Evolutionary conservation across 2,888 invertebrate species (phyloP), one percentile per base, ranked within the genome.

Genomic region (Villa cingulata): DNA sequence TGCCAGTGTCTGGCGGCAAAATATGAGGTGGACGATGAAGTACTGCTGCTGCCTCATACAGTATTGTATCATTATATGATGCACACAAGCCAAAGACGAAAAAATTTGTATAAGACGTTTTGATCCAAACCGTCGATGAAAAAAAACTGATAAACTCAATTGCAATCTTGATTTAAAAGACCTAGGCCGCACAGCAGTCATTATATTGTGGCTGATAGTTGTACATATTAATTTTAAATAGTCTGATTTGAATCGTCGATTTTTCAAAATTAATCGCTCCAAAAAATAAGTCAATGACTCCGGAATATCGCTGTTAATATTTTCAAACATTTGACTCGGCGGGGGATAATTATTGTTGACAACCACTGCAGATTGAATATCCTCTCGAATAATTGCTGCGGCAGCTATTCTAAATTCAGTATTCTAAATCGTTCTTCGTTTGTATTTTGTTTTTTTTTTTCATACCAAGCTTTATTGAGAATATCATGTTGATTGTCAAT

Each of bases 231-330:
- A 40, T 40, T 40, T 19, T 6, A 40, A 19, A 20, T 18, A 15
- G 5, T 20, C 40, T 40, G 20, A 40, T 41, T 23, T 16, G 19
- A 17, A 16, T 38, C 17, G 37, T 45, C 29, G 16, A 4, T 45
- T 45, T 45, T 38, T 61, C 48, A 59, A 44, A 48, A 62, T 61
- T 0, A 61, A 54, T 57, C 40, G 37, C 17, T 61, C 51, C 44
- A 63, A 60, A 51, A 64, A 61, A 59, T 58, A 54, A 54, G 53
- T 55, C 57, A 61, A 58, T 48, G 62, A 58, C 57, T 64, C 36
- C 7, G 43, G 45, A 45, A 48, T 45, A 16, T 48, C 41, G 39
- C 38, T 34, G 36, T 45, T 38, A 36, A 48, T 37, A 48, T 50
- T 42, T 51, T n/a, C 48, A 9, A 48, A 51, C 43, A 51, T 45